phyloP scores from a whole-genome alignment of 2,888 invertebrate species.

The Cylindroiulus punctatus region DNA sequence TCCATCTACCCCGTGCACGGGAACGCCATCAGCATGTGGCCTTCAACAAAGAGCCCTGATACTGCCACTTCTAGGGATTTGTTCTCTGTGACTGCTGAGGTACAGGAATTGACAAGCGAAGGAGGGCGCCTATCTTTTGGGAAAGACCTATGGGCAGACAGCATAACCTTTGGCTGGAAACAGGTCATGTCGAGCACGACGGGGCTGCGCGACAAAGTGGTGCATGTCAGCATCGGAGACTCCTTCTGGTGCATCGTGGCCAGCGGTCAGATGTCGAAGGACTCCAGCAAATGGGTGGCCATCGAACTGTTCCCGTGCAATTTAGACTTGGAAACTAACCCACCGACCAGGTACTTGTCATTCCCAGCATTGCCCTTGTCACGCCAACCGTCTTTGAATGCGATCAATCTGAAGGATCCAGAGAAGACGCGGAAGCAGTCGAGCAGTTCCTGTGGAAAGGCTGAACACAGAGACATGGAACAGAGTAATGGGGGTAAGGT shows the following conservation, averaged over 20 bases:
- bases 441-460: too few relatives aligned
- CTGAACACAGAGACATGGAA: too few relatives aligned
- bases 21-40: conserved; percentile 10
- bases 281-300: conserved; percentile 50
- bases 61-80: background rate
- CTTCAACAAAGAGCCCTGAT: background rate
- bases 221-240: background rate
- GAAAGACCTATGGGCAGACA: conserved; percentile 32
- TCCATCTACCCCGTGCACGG: background rate
- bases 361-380: background rate
- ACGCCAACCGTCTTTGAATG: background rate
- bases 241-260: conserved; percentile 31
- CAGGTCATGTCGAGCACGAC: background rate
- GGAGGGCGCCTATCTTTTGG: conserved; percentile 49
- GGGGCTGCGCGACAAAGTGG: background rate
- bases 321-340: background rate
- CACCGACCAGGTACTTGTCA: background rate
- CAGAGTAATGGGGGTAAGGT: background rate
- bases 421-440: background rate
- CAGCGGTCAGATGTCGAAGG: background rate
- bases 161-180: conserved; percentile 49
- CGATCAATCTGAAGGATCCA: background rate
- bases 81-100: background rate
- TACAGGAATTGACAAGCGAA: conserved; percentile 49
- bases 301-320: background rate